Percentiles rank a stretch among this genome's conserved stretches.
Evolutionary conservation across 2,797 vertebrate genomes (phyloP).

Genomic region (Bradypus variegatus): DNA sequence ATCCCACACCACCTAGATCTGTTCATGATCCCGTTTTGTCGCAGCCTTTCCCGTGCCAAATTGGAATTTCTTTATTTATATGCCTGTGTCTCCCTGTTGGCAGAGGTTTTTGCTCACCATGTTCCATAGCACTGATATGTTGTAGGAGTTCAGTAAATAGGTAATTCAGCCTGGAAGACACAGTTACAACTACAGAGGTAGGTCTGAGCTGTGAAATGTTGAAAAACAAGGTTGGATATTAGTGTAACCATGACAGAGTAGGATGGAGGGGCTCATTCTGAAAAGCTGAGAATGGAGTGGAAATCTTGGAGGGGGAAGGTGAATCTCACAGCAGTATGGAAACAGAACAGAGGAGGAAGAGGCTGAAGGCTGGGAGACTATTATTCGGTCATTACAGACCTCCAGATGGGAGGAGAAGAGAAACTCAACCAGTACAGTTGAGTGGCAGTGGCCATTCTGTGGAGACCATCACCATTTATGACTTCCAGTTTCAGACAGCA

Average conservation of each 20-base stretch:
- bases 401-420: background rate
- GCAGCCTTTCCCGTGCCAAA: no score
- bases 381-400: no score
- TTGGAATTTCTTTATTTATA: no score
- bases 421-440: background rate
- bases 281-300: background rate
- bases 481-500: background rate
- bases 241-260: background rate
- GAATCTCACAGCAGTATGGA: background rate
- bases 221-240: background rate
- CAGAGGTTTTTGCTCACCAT: background rate
- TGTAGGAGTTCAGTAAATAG: background rate
- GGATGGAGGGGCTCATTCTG: no score
- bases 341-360: background rate
- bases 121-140: background rate
- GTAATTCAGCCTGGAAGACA: background rate
- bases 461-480: background rate
- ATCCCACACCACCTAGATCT: no score
- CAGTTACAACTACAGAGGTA: background rate
- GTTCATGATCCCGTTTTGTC: background rate
- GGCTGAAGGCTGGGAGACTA: background rate
- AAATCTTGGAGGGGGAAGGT: no score
- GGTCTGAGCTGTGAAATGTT: background rate
- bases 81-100: accelerated
- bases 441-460: accelerated